Base-by-base conservation (phyloP, 2,888 invertebrate genomes). In the Timema podura region DNA sequence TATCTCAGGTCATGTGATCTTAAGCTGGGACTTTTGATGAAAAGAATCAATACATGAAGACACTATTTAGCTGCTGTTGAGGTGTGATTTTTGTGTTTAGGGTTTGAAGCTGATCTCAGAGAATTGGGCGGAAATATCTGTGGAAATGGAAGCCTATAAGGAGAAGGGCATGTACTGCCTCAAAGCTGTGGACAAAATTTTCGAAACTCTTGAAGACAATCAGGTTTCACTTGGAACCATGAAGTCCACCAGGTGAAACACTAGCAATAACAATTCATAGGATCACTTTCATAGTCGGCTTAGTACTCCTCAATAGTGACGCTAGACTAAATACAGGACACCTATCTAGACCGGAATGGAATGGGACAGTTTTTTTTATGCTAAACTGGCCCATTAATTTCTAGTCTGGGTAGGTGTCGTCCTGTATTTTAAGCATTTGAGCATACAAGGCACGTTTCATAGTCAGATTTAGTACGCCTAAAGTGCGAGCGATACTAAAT, bases 151-250 rank as follows among this genome's bases (percentile, higher is more conserved):
- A 6, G 86, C 88, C 2, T 90, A 91, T 78, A 91, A 86, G 77
- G 81, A 57, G 80, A 84, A 80, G 78, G 84, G 85, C 8, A 87
- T 89, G 77, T 91, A 86, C 80, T 88, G 84, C 77, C 86, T 95
- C 67, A 91, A 88, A 80, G 86, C 83, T 70, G 88, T 91, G 0
- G 95, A 95, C 66, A 93, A 94, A 7, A 89, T 93, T 68, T 89
- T 88, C 78, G 88, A 89, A 82, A 86, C 87, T 65, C 81, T 95
- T 61, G 95, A 95, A 82, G 95, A 95, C 74, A 91, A 95, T 79
- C 89, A 92, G 82, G 89, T 93, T 45, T 90, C 90, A 76, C 83
- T 96, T 65, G 91, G 92, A 0, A 88, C 91, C 0, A 94, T 95
- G 92, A 95, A 95, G 80, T 89, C 93, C 0, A 94, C 94, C 0